Evolutionary conservation across 1,140 invertebrate genomes (phyloP), one percentile per base, ranked within the genome.

Genomic region (Eufriesea mexicana): DNA sequence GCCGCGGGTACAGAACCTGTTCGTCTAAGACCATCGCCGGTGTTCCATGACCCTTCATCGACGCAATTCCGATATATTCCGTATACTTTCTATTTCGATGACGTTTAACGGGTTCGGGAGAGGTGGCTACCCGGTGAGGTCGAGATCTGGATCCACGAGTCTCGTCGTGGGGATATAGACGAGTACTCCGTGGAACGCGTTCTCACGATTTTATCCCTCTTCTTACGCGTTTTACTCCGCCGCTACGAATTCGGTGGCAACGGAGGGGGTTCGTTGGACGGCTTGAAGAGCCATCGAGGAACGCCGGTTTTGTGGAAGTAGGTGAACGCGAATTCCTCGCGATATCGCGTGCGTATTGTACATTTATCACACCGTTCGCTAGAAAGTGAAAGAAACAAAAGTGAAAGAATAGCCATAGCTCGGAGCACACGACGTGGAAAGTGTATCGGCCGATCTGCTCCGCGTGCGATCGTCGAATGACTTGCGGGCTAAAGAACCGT

Each of bases 351-450:
- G 79, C 51, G 20, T 28, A 57, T 47, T 10, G 62, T 68, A 47
- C 79, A 76, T 82, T 68, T 59, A 82, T 82, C 79, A 67, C 72
- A 47, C 18, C 25, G 45, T 51, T 35, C n/a, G 79, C 28, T 64
- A 59, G 79, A 82, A 82, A 82, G 79, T 82, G 79, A 82, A 76
- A 82, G 79, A 82, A 82, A 82, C 54, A 82, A 82, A 76, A 82
- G 79, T 75, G 79, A 82, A 82, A 82, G 79, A 82, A 74, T 82
- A 49, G 49, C 70, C 68, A 49, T 54, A 47, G 70, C 23, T 35
- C 18, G 8, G 62, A 35, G 23, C 70, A 62, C 62, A 51, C 54
- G 45, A 47, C 25, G 51, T 49, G 62, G 54, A 76, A 82, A 75
- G 71, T 82, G 72, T 82, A 82, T 82, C 79, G 73, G 16, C 8